Base-by-base conservation (phyloP, 2,113 vertebrate species). In the Serinus canaria region DNA sequence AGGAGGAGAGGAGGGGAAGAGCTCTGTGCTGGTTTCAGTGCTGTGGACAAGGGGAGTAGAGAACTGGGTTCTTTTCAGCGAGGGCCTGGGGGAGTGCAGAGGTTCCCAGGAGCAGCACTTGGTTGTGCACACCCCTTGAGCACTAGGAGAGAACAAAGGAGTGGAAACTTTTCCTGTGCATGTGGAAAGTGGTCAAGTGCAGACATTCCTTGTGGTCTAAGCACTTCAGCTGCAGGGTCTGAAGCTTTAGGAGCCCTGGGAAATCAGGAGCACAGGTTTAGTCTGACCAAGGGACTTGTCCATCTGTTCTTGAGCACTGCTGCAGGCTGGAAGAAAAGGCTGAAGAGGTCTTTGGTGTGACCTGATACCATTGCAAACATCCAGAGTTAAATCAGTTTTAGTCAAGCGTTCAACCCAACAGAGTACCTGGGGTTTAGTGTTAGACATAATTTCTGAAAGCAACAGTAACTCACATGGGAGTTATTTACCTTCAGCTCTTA, bases 41-140 rank as follows among this genome's bases (percentile, higher is more conserved):
- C 37, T 19, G 8, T 10, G 46, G 37, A 41, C 50, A 62, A 76
- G 20, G 17, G 33, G 17, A 53, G 23, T 1, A 35, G 76, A 27
- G 46, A 58, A n/a, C 2, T 7, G 8, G 9, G 33, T 30, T 59
- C 5, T 41, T 68, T 58, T 19, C 47, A 39, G 58, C 11, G 44
- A 46, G 43, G 21, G 60, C 25, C 28, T 82, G 30, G 43, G 84
- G 50, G 24, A 78, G n/a, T 2, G 1, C 13, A 28, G 37, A 67
- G 10, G 13, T 52, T 85, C 13, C 18, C 35, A 52, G 47, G 31
- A 55, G 70, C 33, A 76, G 63, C 11, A 52, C 21, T 30, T 50
- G 24, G 35, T 31, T 63, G 37, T 66, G 64, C 11, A 12, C 15
- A 14, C 7, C 17, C 27, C 0, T 0, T 1, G 2, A 37, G 43